Evolutionary conservation across 2,888 invertebrate species (phyloP), one percentile per base, ranked within the genome.

Genomic region (Isoperla grammatica): DNA sequence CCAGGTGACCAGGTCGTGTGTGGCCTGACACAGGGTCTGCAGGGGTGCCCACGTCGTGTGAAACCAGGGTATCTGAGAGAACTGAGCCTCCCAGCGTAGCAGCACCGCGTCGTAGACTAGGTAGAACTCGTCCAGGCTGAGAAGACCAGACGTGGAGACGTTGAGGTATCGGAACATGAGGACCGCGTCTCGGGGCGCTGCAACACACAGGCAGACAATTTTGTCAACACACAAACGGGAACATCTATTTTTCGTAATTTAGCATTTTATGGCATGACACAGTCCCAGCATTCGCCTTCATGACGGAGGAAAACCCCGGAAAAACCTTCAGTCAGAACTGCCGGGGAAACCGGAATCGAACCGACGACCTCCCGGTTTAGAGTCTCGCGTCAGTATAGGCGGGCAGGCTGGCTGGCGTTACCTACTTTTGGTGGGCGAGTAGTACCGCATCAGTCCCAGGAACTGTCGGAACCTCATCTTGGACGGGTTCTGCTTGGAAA

Each of bases 101-200:
- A 84, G 83, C 55, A 83, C 80, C 56, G 86, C 83, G 65, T 91
- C 89, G 70, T 86, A 88, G 54, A 88, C 77, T 20, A 79, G 76
- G 60, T 83, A 77, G 75, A 93, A 93, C 74, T 92, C 90, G 15
- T 85, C 81, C 57, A 84, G 76, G 9, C 81, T 81, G 29, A 93
- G 74, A 1, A 79, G 78, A 2, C 90, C 90, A 6, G 79, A 80
- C 3, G 80, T 79, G 0, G 85, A 82, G 37, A 77, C 75, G 73
- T 92, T 90, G 65, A 93, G 76, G 61, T 87, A 84, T 71, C 87
- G 87, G 76, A 90, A 93, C 79, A 88, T 87, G 64, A 93, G 76
- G 68, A 90, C 84, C 6, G 87, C 82, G 71, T 92, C 90, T 63
- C 84, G 76, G 2, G 81, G 79, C 62, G 79, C 88, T 88, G 72